A percentile compares a stretch with the other conserved stretches of the same genome.
Conservation (phyloP, 2,797 vertebrate species). For the Falco rusticolus region DNA sequence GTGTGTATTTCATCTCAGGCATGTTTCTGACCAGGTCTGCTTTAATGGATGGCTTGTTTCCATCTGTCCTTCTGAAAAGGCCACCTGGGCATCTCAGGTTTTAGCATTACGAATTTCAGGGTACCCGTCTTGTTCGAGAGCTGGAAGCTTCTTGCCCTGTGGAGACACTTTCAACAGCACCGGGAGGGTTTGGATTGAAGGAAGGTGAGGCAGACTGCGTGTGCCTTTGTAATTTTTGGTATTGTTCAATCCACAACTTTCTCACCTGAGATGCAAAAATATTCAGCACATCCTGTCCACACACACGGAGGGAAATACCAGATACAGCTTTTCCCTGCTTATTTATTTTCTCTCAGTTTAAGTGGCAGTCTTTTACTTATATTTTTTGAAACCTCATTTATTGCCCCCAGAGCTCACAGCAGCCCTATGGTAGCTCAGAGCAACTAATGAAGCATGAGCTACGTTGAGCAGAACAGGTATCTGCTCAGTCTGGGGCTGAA, state of each 20-base stretch:
- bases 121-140: not conserved
- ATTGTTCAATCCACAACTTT: not conserved
- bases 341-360: not conserved
- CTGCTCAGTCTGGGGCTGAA: not conserved
- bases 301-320: rapidly evolving
- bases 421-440: not conserved
- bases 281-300: not conserved
- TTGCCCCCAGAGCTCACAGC: not conserved
- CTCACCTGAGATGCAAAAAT: not conserved
- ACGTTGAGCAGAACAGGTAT: not conserved
- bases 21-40: not conserved
- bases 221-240: not conserved
- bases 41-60: not conserved
- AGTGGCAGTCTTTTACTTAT: not conserved
- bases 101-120: rapidly evolving
- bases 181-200: not conserved
- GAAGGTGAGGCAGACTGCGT: not conserved
- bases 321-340: not conserved
- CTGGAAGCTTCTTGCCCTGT: not conserved
- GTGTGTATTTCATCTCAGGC: not conserved
- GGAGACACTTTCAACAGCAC: not conserved
- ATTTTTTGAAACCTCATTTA: not conserved
- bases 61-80: not conserved
- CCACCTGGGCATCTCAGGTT: not conserved
- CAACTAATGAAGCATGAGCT: not conserved